Evolutionary conservation across 2,113 vertebrate genomes (phyloP).

Genomic region (Pandion haliaetus): DNA sequence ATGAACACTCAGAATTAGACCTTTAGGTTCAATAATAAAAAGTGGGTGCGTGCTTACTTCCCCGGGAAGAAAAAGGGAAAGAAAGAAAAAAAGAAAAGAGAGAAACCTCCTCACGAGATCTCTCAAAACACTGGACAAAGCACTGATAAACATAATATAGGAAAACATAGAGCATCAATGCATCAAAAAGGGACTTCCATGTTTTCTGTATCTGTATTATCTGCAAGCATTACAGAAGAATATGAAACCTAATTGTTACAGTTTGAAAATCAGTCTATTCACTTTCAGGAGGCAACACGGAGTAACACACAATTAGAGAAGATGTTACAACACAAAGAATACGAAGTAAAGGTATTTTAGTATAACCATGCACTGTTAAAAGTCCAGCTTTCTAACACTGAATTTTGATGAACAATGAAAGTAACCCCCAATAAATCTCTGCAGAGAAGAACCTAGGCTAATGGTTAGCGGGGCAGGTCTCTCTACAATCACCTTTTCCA

Average conservation of each 20-base stretch:
- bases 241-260: not conserved
- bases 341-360: not conserved
- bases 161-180: not conserved
- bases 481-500: not conserved
- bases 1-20: not conserved
- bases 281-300: not conserved
- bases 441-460: not conserved
- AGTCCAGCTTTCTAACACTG: not conserved
- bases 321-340: too few relatives aligned
- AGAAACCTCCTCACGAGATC: not conserved
- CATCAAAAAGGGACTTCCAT: not conserved
- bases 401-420: not conserved
- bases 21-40: not conserved
- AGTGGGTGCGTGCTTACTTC: not conserved
- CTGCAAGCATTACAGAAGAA: not conserved
- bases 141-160: accelerated
- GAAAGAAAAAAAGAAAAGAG: not conserved
- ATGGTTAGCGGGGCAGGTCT: not conserved
- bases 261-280: not conserved
- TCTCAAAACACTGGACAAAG: not conserved
- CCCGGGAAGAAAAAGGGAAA: not conserved
- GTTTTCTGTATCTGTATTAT: not conserved
- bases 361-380: not conserved
- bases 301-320: not conserved
- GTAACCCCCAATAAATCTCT: not conserved